Conservation (phyloP, 2,113 vertebrate species). For the Ciconia boyciana region DNA sequence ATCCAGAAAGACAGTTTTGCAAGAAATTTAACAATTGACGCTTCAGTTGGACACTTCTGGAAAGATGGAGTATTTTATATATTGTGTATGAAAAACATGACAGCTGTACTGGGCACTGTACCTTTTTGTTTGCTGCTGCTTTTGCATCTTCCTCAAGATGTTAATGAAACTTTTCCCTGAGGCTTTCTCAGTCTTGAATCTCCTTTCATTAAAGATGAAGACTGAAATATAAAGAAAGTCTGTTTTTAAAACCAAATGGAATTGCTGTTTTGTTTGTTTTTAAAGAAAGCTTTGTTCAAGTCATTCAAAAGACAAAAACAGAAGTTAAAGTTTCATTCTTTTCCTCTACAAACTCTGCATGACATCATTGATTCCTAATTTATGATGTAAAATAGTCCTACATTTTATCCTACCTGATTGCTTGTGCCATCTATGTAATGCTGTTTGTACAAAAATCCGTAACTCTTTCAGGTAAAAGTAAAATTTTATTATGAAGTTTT, state of each 20-base stretch:
- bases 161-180: not conserved
- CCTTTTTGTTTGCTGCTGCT: not conserved
- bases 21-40: not conserved
- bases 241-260: not conserved
- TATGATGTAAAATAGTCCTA: not conserved
- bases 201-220: not conserved
- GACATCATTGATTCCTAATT: not conserved
- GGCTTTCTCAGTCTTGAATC: not conserved
- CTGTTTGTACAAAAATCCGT: not conserved
- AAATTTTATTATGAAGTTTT: not conserved
- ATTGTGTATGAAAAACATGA: fast-evolving
- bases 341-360: not conserved
- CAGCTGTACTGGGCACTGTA: not conserved
- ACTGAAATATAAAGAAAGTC: not conserved
- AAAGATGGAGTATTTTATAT: fast-evolving
- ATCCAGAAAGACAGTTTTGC: not conserved
- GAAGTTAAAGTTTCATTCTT: not conserved
- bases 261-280: not conserved
- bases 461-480: not conserved
- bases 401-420: not conserved
- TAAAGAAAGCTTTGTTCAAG: not conserved
- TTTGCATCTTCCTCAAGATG: not conserved
- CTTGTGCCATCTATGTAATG: not conserved
- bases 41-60: not conserved
- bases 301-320: not conserved